Percentiles rank a stretch among this genome's conserved stretches.
Evolutionary conservation across 2,797 vertebrate genomes (phyloP).

Genomic region (Gorsachius magnificus): DNA sequence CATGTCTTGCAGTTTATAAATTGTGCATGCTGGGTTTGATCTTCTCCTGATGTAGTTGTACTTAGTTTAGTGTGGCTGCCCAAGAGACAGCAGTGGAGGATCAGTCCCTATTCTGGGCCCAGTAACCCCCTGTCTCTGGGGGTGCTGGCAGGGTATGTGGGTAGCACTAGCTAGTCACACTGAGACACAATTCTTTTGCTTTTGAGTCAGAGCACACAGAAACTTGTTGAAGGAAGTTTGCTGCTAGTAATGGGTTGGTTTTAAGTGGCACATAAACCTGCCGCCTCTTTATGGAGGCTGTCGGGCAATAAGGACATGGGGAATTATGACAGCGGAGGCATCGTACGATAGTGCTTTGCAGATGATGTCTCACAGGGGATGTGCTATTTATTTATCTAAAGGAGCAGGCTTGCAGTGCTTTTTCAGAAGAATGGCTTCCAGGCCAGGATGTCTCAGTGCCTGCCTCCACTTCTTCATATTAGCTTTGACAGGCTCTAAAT

Average conservation of each 20-base stretch:
- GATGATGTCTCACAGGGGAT: conserved; percentile 26
- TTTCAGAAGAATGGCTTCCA: conserved; percentile 19
- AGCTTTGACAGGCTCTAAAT: conserved; percentile 40
- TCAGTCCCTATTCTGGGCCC: not conserved
- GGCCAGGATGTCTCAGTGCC: not conserved
- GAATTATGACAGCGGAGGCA: conserved; percentile 17
- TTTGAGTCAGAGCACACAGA: not conserved
- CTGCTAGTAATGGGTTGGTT: not conserved
- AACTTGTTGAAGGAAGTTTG: not conserved
- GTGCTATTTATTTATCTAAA: conserved; percentile 44
- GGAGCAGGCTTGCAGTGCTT: conserved; percentile 29
- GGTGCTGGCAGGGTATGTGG: not conserved
- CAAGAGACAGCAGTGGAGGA: not conserved
- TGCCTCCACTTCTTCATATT: not conserved
- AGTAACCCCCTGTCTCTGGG: not conserved
- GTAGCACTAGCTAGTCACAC: not conserved
- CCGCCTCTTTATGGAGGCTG: conserved; percentile 54
- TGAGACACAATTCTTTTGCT: not conserved
- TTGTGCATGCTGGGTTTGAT: not conserved
- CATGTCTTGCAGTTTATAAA: not conserved
- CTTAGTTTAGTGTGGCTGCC: not conserved
- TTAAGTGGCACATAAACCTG: conserved; percentile 58
- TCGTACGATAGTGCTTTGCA: conserved; percentile 5
- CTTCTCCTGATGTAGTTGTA: not conserved
- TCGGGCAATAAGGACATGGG: conserved; percentile 63